A percentile compares a stretch with the other conserved stretches of the same genome.
Evolutionary conservation across 2,797 vertebrate genomes (phyloP).

Genomic region (Gymnoscopelus braueri): DNA sequence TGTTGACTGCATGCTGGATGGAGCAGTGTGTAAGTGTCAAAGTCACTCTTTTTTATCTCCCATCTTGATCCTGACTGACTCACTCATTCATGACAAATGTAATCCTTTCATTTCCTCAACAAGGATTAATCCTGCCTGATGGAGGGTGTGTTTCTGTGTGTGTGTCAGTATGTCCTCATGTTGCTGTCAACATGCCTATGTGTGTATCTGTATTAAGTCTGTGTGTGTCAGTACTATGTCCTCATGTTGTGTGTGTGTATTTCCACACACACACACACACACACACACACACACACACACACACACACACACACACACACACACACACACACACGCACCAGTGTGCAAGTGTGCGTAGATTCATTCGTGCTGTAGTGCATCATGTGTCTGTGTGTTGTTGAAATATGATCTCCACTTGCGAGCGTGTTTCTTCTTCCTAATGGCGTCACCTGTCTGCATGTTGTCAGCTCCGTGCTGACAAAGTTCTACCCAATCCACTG

Average conservation of each 20-base stretch:
- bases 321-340: background rate
- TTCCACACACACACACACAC: background rate
- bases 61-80: conserved; percentile 11
- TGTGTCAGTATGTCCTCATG: conserved; percentile 3
- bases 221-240: conserved; percentile 2
- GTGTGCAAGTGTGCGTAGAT: background rate
- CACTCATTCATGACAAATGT: conserved; percentile 11
- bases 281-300: background rate
- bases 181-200: too few species aligned
- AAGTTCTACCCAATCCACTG: background rate
- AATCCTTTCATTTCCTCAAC: background rate
- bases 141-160: conserved; percentile 23
- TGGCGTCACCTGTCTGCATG: background rate
- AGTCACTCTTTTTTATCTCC: conserved; percentile 24
- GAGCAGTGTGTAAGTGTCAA: conserved; percentile 89
- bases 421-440: conserved; percentile 16
- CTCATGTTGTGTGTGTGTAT: too few species aligned
- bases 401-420: background rate
- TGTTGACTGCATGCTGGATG: conserved; percentile 78
- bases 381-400: conserved; percentile 11
- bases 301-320: background rate
- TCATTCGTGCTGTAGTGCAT: too few species aligned
- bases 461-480: background rate
- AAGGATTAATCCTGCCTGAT: conserved; percentile 27
- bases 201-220: background rate